Base-by-base conservation (phyloP, 2,113 vertebrate species). In the Scomber japonicus region DNA sequence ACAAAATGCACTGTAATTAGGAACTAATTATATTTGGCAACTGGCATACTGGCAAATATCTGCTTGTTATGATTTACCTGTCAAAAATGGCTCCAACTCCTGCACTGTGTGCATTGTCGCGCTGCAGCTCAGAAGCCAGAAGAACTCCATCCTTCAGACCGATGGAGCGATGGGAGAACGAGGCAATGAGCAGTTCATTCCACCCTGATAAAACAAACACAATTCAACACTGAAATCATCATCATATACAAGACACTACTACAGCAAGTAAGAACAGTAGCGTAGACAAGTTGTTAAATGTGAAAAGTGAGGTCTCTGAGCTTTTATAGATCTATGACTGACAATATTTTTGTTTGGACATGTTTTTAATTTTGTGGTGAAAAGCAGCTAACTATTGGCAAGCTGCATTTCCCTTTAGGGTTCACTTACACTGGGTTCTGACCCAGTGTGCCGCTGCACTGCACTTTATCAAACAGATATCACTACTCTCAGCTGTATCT, bases 151-250 rank as follows among this genome's bases (percentile, higher is more conserved):
- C 97, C 81, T 97, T 97, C 81, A 97, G 92, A 31, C 95, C 95
- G 14, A 98, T 97, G 80, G 97, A 98, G 78, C 96, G 97, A 81
- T 98, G 97, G 56, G 97, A 98, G 91, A 98, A 97, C 10, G 97
- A 97, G 45, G 97, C 97, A 1, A 98, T 98, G 73, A 98, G 96
- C 21, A 98, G 95, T 84, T 98, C 97, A 3, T 98, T 97, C 97
- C 97, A 98, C 45, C 97, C 97, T 97, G 91, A 80, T 7, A 30
- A 55, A 60, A 2, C 2, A 61, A 53, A 78, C 0, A 35, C 16
- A 70, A 40, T 40, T 2, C 40, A 24, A 74, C 19, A 60, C 15
- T 40, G 35, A 40, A 40, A 40, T 9, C 6, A 40, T 40, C 9
- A 40, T 40, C 35, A 40, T 40, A 40, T 40, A 40, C 6, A 40